Conservation (phyloP, 1,140 invertebrate species). For the Hycleus cichorii region DNA sequence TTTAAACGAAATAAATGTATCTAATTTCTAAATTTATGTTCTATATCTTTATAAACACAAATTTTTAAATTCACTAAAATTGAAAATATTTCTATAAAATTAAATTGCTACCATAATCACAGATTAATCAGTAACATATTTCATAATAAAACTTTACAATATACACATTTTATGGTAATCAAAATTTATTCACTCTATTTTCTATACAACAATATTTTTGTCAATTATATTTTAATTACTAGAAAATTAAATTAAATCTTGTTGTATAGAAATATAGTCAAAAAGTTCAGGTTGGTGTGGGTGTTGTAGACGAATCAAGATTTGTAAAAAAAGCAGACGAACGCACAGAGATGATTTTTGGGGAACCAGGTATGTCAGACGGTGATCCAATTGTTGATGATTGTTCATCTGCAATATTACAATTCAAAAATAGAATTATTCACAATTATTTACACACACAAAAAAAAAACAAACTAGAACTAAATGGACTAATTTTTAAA, state of each 20-base stretch:
- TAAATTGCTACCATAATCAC: constrained; percentile 22
- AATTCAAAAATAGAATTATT: not conserved
- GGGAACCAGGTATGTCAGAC: constrained; percentile 22
- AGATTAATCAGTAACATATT: constrained; percentile 21
- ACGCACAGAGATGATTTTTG: constrained; percentile 26
- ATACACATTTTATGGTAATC: constrained; percentile 16
- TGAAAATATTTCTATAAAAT: constrained; percentile 1
- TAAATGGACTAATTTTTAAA: not conserved
- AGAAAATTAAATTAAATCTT: not conserved
- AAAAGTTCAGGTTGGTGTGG: constrained; percentile 28
- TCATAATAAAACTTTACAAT: constrained; percentile 22
- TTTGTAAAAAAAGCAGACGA: constrained; percentile 33
- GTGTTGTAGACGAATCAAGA: constrained; percentile 31
- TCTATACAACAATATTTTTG: not conserved
- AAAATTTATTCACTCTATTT: not conserved
- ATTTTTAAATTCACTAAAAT: too few species aligned
- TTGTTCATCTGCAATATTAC: constrained; percentile 25
- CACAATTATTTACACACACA: constrained; percentile 6
- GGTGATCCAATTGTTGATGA: constrained; percentile 27
- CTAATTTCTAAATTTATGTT: too few species aligned
- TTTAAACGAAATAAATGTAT: too few species aligned
- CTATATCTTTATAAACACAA: too few species aligned
- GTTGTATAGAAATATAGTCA: not conserved
- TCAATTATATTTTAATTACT: not conserved
- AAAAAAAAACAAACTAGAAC: not conserved